These are phyloP conservation scores for Xylocopa sonorina DNA, from an alignment of 1,140 invertebrate species.

Conservation along the genomic window DNA sequence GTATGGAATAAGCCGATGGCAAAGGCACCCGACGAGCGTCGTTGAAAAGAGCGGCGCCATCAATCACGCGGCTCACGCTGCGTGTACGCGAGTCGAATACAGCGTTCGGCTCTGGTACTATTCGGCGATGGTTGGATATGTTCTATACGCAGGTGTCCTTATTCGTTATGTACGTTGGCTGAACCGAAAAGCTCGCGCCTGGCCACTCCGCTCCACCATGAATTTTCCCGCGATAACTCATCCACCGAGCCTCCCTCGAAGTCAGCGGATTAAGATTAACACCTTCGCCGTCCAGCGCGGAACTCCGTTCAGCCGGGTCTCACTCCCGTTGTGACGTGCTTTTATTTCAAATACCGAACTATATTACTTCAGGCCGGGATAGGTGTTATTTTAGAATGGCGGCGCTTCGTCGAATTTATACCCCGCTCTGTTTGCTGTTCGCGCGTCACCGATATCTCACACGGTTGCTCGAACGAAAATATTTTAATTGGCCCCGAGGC, in stretches of 20 bases:
- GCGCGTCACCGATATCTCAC: constrained; percentile 35
- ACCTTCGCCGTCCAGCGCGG: constrained; percentile 8
- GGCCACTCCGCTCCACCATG: constrained; percentile 19
- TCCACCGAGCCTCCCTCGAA: neutral
- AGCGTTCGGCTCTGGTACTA: too few species aligned
- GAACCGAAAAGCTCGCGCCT: neutral
- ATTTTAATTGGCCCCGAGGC: constrained; percentile 46
- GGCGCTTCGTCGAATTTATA: constrained; percentile 26
- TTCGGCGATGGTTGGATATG: neutral
- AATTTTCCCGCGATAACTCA: constrained; percentile 37
- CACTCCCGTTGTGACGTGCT: neutral
- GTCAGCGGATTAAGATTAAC: constrained; percentile 50
- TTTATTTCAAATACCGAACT: constrained; percentile 41
- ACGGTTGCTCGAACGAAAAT: constrained; percentile 19
- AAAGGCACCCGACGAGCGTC: constrained; percentile 19
- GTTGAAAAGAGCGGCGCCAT: constrained; percentile 30
- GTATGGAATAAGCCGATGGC: neutral
- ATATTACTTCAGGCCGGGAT: constrained; percentile 20
- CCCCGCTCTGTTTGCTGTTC: constrained; percentile 1
- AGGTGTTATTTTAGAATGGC: constrained; percentile 40
- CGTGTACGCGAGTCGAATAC: constrained; percentile 10
- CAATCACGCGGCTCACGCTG: constrained; percentile 20
- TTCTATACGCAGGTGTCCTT: neutral
- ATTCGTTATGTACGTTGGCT: neutral
- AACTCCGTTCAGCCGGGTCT: neutral